Evolutionary conservation across 2,888 invertebrate species (phyloP), one percentile per base, ranked within the genome.

Genomic region (Archips xylosteana): DNA sequence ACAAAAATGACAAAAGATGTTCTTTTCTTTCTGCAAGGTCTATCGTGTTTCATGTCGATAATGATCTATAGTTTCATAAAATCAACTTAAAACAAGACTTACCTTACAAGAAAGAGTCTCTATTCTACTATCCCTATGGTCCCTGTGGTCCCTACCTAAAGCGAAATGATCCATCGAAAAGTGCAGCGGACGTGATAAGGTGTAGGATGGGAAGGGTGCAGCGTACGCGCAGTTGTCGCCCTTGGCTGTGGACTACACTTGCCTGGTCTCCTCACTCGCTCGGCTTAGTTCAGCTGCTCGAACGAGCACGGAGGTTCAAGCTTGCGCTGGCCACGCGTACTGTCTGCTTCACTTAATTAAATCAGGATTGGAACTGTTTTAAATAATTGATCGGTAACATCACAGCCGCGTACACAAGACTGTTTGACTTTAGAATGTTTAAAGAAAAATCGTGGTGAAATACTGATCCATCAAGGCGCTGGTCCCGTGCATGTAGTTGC

Each of bases 181-280:
- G 83, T 80, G 83, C 76, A 82, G 86, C 78, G 77, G 80, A 57
- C 73, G 80, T 82, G 86, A 84, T 74, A 77, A 74, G 75, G 68
- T 23, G 8, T 10, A 32, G 75, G 75, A 71, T 39, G 49, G 60
- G 54, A 57, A 63, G 0, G 45, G 34, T 42, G 60, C 57, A 77
- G 83, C 85, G 89, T 92, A 87, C 87, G 83, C 80, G 81, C 85
- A 88, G 88, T 87, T 88, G 87, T 81, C 90, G 91, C 88, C 89
- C 85, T 76, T 89, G 94, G 94, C 94, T 94, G 89, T 84, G 79
- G 87, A 82, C 94, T 94, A 81, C 93, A 85, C 89, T 83, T 70
- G 82, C 89, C 81, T 83, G 82, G 75, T 80, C 89, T 80, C 80
- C 86, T 78, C 78, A 79, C 78, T 76, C 87, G 77, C 79, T 74